Evolutionary conservation across 2,888 invertebrate genomes (phyloP).

Genomic region (Conus canariensis): DNA sequence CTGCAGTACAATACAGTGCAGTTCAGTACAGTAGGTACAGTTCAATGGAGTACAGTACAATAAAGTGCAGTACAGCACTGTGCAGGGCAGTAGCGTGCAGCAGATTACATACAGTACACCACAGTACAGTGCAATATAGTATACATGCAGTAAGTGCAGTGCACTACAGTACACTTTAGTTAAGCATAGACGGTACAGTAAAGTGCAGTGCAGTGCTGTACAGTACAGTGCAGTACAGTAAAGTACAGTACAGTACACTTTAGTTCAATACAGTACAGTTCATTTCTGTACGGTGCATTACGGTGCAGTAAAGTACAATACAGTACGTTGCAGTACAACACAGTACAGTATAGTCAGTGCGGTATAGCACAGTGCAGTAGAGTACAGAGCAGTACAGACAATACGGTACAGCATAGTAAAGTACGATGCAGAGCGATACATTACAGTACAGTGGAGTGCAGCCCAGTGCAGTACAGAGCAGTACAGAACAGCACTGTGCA

Average conservation of each 20-base stretch:
- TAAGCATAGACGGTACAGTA: background rate
- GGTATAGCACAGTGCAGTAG: background rate
- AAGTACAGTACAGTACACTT: constrained; percentile 11
- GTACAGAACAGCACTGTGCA: constrained; percentile 47
- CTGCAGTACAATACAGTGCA: background rate
- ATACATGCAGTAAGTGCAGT: constrained; percentile 14
- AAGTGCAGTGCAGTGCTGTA: background rate
- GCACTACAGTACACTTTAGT: background rate
- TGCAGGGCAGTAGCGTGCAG: background rate
- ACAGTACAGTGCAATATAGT: background rate
- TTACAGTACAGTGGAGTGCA: background rate
- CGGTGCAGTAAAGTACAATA: background rate
- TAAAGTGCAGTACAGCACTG: background rate
- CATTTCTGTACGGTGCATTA: background rate
- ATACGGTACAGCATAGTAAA: background rate
- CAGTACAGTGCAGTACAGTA: constrained; percentile 10
- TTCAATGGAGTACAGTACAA: background rate
- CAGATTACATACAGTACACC: background rate
- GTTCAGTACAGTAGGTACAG: too few species aligned
- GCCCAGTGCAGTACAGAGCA: constrained; percentile 8
- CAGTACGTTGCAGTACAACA: constrained; percentile 15
- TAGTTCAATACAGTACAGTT: constrained; percentile 10
- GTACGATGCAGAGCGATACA: background rate
- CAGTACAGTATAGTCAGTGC: background rate
- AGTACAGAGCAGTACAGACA: background rate